Evolutionary conservation across 2,797 vertebrate genomes (phyloP).

Genomic region (Enteromius radiatus): DNA sequence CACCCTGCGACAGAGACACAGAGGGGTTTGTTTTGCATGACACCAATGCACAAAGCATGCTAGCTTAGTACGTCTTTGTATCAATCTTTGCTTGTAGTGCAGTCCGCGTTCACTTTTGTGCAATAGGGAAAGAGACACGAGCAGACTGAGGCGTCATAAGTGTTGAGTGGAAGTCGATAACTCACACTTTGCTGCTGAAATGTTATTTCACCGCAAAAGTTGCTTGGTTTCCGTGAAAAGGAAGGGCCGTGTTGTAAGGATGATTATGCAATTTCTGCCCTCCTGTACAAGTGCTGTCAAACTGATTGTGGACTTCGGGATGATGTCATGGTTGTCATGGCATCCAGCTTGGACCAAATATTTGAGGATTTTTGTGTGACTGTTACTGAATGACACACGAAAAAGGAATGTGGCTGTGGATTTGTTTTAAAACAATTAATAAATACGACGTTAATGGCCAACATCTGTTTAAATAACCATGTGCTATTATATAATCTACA

Average conservation of each 20-base stretch:
- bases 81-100: not conserved
- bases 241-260: not conserved
- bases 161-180: conserved; percentile 27
- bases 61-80: conserved; percentile 29
- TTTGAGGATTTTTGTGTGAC: conserved; percentile 35
- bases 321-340: conserved; percentile 52
- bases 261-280: conserved; percentile 26
- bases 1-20: conserved; percentile 64
- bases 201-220: conserved; percentile 14
- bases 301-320: conserved; percentile 33
- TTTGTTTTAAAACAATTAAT: conserved; percentile 24
- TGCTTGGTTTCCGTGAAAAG: not conserved
- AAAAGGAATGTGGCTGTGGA: conserved; percentile 12
- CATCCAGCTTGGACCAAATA: conserved; percentile 22
- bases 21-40: conserved; percentile 71
- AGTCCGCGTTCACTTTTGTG: not conserved
- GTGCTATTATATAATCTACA: conserved; percentile 12
- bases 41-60: conserved; percentile 55
- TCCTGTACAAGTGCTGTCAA: conserved; percentile 5
- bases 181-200: not conserved
- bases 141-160: not conserved
- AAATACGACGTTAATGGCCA: not conserved
- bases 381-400: conserved; percentile 23
- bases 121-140: not conserved
- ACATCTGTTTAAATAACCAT: not conserved